Evolutionary conservation across 2,888 invertebrate species (phyloP).

Genomic region (Drosophila nr. perissopoda): DNA sequence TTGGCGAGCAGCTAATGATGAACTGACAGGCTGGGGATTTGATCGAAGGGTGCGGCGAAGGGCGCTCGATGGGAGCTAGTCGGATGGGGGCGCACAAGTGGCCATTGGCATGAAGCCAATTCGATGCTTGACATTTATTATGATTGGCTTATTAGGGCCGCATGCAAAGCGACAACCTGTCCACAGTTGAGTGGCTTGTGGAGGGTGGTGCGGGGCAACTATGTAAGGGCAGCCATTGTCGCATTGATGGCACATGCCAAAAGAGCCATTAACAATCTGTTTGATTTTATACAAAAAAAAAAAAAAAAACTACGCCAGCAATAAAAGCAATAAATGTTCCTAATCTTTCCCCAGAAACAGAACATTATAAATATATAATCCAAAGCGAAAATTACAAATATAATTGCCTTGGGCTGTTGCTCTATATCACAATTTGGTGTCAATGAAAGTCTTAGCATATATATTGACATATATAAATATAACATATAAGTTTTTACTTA

Average conservation of each 20-base stretch:
- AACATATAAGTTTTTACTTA: background rate
- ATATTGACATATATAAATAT: background rate
- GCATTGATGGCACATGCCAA: conserved; percentile 39
- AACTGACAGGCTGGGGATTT: conserved; percentile 49
- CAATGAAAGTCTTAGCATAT: background rate
- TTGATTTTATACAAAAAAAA: conserved; percentile 2
- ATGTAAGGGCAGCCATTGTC: conserved; percentile 7
- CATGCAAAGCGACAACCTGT: conserved; percentile 28
- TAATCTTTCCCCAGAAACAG: conserved; percentile 2
- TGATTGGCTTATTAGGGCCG: conserved; percentile 77
- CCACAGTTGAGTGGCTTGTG: background rate
- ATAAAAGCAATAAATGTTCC: conserved; percentile 10
- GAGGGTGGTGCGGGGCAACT: background rate
- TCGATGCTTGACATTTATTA: conserved; percentile 78
- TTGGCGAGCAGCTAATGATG: conserved; percentile 53
- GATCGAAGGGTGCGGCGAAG: background rate
- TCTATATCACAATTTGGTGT: background rate
- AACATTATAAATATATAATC: background rate
- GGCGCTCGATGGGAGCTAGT: background rate
- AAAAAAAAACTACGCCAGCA: conserved; percentile 9
- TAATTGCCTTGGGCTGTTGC: background rate
- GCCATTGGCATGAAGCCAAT: conserved; percentile 70
- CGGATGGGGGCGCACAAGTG: conserved; percentile 49
- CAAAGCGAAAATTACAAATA: background rate
- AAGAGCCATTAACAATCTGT: conserved; percentile 49